Evolutionary conservation across 1,140 invertebrate species (phyloP), one percentile per base, ranked within the genome.

Genomic region (Drosophila kohkoa): DNA sequence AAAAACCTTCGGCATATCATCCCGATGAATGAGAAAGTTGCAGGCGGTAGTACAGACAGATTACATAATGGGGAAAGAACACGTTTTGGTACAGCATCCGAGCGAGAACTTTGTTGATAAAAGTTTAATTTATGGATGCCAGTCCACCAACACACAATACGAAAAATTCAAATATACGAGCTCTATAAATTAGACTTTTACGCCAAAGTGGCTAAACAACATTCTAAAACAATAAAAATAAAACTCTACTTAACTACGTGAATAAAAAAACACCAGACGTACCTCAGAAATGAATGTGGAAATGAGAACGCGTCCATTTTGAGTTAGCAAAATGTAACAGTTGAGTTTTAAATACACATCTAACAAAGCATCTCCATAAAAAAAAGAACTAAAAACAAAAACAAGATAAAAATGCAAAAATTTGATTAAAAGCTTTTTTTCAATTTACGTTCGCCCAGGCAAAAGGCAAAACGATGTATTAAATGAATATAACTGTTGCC

Each of bases 201-300:
- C 54, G 77, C 49, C 81, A 88, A 89, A 89, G 86, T 89, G 81
- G 86, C 78, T 74, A 69, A 72, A 59, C 85, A 89, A 89, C 85
- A 89, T 85, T 89, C 85, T 89, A 89, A 89, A 77, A 65, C 81
- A 71, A 89, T 89, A 89, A 89, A 89, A 82, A 68, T 76, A 59
- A 51, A 76, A 77, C 83, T 81, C 79, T 66, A 43, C 45, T 32
- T 52, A 52, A 71, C 30, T 65, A 32, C 49, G 41, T 43, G 41
- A 13, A 43, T 43, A 41, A 48, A 38, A 16, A 57, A 41, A 58
- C 49, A 16, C 28, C 11, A 35, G 49, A 28, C 16, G 59, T 64
- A 45, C 38, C 71, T 62, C 67, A 81, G 20, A 71, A 79, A 55
- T 46, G 41, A 76, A 82, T 80, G 66, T 82, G 73, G 80, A 78